These are phyloP conservation scores for Brachypterus glaber DNA, from an alignment of 2,888 invertebrate genomes.

Conservation along the genomic window DNA sequence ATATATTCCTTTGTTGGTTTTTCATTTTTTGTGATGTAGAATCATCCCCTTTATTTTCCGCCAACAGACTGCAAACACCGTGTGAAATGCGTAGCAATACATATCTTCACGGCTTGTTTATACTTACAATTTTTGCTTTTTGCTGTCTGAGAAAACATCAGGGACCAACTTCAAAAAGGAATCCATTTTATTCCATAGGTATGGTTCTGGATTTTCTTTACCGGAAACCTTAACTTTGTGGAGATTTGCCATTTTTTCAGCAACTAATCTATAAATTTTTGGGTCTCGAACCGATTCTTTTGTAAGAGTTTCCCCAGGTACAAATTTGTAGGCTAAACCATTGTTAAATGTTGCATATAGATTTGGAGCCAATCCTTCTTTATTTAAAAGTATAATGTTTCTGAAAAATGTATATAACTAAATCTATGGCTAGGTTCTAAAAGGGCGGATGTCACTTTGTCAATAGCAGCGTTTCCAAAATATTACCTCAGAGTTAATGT, in stretches of 20 bases:
- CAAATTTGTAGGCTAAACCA: constrained; percentile 84
- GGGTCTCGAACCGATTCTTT: constrained; percentile 53
- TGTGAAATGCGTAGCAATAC: no score
- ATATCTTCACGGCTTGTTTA: no score
- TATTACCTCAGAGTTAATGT: no score
- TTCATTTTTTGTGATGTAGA: no score
- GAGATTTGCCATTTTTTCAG: constrained; percentile 74
- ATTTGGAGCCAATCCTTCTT: constrained; percentile 70
- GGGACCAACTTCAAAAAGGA: constrained; percentile 68
- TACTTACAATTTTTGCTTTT: constrained; percentile 15
- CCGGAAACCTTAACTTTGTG: constrained; percentile 50
- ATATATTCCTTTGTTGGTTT: no score
- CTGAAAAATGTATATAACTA: no score
- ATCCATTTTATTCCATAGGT: constrained; percentile 68
- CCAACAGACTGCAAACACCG: no score
- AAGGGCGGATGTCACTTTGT: no score
- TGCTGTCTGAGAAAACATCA: constrained; percentile 51
- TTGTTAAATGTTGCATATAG: constrained; percentile 88
- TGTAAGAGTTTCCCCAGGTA: constrained; percentile 71
- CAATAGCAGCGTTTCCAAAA: no score
- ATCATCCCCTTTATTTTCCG: no score
- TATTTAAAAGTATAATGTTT: constrained; percentile 54
- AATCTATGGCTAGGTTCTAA: no score
- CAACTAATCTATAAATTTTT: constrained; percentile 64
- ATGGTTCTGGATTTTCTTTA: constrained; percentile 43